Evolutionary conservation across 2,888 invertebrate genomes (phyloP).

Genomic region (Amblyteles armatorius): DNA sequence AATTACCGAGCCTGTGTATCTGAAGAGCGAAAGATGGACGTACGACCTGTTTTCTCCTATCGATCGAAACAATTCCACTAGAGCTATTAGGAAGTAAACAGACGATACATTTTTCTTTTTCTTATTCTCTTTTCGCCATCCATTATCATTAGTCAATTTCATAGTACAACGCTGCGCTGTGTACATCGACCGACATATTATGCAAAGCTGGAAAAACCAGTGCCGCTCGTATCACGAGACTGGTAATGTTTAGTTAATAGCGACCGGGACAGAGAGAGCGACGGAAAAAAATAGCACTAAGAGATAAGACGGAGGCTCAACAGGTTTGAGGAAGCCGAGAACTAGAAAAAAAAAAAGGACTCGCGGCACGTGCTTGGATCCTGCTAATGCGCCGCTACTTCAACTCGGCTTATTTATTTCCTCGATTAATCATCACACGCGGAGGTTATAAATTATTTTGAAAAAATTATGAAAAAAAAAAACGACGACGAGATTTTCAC

Average conservation of each 20-base stretch:
- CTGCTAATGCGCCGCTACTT: background rate
- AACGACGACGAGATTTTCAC: background rate
- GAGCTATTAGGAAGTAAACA: too few species aligned
- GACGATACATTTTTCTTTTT: background rate
- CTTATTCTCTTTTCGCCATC: background rate
- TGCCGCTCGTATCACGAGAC: slow-evolving; percentile 10
- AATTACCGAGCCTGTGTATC: background rate
- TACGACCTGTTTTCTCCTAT: too few species aligned
- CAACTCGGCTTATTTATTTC: background rate
- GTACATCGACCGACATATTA: slow-evolving; percentile 44
- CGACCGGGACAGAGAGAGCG: background rate
- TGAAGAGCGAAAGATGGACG: too few species aligned
- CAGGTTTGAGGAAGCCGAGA: slow-evolving; percentile 22
- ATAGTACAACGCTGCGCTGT: background rate
- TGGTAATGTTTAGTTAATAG: slow-evolving; percentile 3
- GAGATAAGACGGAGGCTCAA: slow-evolving; percentile 26
- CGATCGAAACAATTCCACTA: too few species aligned
- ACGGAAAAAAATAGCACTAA: slow-evolving; percentile 8
- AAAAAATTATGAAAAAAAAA: background rate
- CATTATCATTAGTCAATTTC: background rate
- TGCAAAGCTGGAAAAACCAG: slow-evolving; percentile 41
- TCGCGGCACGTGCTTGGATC: slow-evolving; percentile 11
- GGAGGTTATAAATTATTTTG: too few species aligned
- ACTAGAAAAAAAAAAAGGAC: slow-evolving; percentile 6
- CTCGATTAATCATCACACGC: background rate